These are phyloP conservation scores for Ligdia adustata DNA, from an alignment of 2,888 invertebrate genomes.

Conservation along the genomic window DNA sequence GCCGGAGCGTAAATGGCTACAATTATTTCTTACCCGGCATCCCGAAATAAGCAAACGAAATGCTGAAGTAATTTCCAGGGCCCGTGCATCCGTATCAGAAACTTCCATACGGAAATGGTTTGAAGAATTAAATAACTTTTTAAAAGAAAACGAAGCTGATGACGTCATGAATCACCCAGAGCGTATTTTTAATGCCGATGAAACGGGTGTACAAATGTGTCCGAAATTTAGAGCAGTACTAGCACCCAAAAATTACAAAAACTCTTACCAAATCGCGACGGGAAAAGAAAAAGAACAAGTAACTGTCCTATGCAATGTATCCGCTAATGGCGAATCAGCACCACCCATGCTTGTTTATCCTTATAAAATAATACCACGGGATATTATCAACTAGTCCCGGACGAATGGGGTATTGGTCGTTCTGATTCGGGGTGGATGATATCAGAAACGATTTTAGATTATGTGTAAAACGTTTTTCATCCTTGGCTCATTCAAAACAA, in stretches of 20 bases:
- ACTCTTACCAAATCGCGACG: constrained; percentile 1
- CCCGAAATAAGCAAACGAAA: constrained; percentile 12
- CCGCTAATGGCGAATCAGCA: constrained; percentile 28
- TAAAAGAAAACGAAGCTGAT: constrained; percentile 11
- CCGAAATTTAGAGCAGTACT: constrained; percentile 13
- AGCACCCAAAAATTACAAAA: constrained; percentile 9
- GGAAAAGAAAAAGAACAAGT: constrained; percentile 14
- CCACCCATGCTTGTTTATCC: constrained; percentile 40
- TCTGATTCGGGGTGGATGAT: constrained; percentile 42
- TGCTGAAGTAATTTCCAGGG: constrained; percentile 13
- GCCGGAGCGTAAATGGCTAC: constrained; percentile 16
- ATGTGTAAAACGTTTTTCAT: constrained; percentile 22
- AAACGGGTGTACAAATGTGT: constrained; percentile 19
- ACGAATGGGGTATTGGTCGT: constrained; percentile 35
- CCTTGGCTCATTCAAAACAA: constrained; percentile 15
- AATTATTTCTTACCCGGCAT: constrained; percentile 18
- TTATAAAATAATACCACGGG: constrained; percentile 36
- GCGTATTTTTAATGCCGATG: constrained; percentile 18
- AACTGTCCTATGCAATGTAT: constrained; percentile 9
- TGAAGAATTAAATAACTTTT: constrained; percentile 12
- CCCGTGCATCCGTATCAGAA: constrained; percentile 17
- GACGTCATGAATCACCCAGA: constrained; percentile 18
- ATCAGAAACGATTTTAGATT: constrained; percentile 37
- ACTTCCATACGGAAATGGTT: constrained; percentile 16
- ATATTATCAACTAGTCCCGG: constrained; percentile 28